A percentile compares a stretch with the other conserved stretches of the same genome.
phyloP scores from a whole-genome alignment of 2,113 vertebrate species.

The Lagopus leucura region DNA sequence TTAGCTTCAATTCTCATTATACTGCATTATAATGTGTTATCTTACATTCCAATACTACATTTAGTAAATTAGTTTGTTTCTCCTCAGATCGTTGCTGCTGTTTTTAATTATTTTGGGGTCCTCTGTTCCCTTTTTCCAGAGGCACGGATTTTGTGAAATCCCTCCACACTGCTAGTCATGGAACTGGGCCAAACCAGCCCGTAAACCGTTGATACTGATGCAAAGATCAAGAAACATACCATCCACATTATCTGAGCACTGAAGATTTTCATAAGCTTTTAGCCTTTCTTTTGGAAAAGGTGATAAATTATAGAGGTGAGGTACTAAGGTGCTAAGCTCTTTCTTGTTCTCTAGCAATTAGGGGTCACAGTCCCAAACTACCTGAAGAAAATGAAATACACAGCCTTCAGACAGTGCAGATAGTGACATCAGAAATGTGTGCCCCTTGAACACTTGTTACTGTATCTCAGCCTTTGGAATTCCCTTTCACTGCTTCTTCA shows the following conservation, averaged over 20 bases:
- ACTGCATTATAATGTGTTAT: too few relatives aligned
- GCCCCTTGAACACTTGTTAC: rapidly evolving
- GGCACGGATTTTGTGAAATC: too few relatives aligned
- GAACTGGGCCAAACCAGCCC: too few relatives aligned
- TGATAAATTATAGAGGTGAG: background rate
- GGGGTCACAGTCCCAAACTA: background rate
- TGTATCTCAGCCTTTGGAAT: background rate
- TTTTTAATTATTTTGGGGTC: too few relatives aligned
- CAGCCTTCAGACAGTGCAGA: background rate
- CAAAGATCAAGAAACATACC: background rate
- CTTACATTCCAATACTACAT: too few relatives aligned
- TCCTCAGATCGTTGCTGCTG: too few relatives aligned
- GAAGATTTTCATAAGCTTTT: background rate
- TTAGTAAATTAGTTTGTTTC: too few relatives aligned
- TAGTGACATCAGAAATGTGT: background rate
- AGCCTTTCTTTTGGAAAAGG: background rate
- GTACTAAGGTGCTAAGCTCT: background rate
- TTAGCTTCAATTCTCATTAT: too few relatives aligned
- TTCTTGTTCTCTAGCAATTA: background rate
- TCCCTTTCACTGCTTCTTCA: background rate
- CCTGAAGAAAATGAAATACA: background rate
- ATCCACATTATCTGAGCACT: background rate
- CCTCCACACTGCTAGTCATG: too few relatives aligned
- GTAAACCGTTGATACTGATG: background rate
- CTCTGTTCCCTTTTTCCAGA: too few relatives aligned